Conservation (phyloP, 2,113 vertebrate species). For the Harpagus bidentatus region DNA sequence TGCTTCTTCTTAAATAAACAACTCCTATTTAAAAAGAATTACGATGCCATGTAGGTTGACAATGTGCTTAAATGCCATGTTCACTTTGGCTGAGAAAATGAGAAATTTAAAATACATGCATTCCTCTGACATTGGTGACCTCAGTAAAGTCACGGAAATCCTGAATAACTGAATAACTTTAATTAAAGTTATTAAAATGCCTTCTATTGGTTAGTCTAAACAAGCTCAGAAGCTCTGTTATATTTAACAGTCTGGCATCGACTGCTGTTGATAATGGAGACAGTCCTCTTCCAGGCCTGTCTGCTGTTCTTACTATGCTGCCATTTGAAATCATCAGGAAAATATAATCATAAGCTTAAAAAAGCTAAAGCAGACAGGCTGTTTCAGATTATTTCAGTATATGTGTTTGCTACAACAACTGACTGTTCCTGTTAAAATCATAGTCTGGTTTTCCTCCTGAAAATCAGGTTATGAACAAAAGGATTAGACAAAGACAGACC, state of each 20-base stretch:
- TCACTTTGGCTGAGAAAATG: background rate
- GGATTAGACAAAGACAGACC: background rate
- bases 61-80: background rate
- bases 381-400: constrained; percentile 52
- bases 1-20: background rate
- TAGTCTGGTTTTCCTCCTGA: background rate
- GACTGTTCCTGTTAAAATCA: constrained; percentile 33
- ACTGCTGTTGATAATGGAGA: background rate
- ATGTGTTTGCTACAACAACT: background rate
- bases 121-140: background rate
- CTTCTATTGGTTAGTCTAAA: background rate
- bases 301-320: background rate
- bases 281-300: background rate
- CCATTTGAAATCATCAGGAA: constrained; percentile 9
- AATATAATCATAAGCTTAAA: constrained; percentile 47
- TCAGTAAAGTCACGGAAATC: background rate
- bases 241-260: background rate
- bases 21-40: background rate
- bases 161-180: background rate
- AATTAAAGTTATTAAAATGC: background rate
- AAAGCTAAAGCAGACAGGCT: constrained; percentile 46
- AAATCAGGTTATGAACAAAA: constrained; percentile 46
- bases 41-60: background rate
- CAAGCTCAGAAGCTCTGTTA: background rate
- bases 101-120: background rate